phyloP scores from a whole-genome alignment of 2,113 vertebrate genomes.

The Stigmatopora nigra region DNA sequence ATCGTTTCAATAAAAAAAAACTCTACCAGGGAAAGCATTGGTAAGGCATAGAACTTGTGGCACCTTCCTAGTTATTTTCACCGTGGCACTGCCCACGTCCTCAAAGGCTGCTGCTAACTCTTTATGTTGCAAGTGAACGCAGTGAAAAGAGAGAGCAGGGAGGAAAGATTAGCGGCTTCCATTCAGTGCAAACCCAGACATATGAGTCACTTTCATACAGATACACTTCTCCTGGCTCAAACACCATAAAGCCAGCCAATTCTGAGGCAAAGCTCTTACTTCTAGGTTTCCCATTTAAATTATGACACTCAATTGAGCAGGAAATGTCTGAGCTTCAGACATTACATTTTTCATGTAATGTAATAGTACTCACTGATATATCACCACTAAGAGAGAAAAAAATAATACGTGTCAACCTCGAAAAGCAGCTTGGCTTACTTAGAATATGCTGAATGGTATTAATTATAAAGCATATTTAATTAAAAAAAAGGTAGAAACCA shows the following conservation, averaged over 20 bases:
- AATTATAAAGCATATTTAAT: slow-evolving; percentile 60
- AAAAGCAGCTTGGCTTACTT: slow-evolving; percentile 41
- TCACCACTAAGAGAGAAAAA: background rate
- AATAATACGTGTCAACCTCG: slow-evolving; percentile 11
- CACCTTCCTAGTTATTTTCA: background rate
- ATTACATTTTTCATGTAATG: slow-evolving; percentile 26
- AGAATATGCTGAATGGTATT: slow-evolving; percentile 57
- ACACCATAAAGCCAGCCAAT: slow-evolving; percentile 20
- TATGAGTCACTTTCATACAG: slow-evolving; percentile 16
- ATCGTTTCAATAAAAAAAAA: slow-evolving; percentile 19
- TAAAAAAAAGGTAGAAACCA: slow-evolving; percentile 17
- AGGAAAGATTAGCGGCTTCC: background rate
- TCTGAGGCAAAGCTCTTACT: slow-evolving; percentile 15
- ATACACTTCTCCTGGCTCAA: slow-evolving; percentile 11
- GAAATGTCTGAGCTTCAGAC: slow-evolving; percentile 23
- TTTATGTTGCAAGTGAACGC: background rate
- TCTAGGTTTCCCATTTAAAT: slow-evolving; percentile 21
- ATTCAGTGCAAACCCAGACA: background rate
- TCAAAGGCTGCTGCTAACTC: background rate
- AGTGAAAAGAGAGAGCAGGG: background rate
- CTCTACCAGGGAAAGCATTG: slow-evolving; percentile 36
- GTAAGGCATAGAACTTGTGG: slow-evolving; percentile 13
- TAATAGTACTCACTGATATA: slow-evolving; percentile 17
- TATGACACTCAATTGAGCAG: slow-evolving; percentile 26
- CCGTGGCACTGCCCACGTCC: slow-evolving; percentile 3